Percentiles rank a stretch among this genome's conserved stretches.
Evolutionary conservation across 2,113 vertebrate species (phyloP).

Genomic region (Brachypodius melanocephalos): DNA sequence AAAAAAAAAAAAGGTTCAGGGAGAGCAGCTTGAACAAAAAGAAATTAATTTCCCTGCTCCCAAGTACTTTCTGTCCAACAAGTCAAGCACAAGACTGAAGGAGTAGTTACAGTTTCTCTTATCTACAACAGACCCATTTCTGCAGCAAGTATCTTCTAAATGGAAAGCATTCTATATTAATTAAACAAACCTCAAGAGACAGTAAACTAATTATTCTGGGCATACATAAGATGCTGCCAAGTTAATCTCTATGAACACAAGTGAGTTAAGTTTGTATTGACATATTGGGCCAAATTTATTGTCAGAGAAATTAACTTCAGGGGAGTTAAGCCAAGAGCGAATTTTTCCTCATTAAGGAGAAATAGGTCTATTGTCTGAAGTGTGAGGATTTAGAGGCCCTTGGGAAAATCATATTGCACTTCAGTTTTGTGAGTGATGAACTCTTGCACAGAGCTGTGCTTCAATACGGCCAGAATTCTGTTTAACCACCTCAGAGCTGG

Average conservation of each 20-base stretch:
- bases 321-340: neutral
- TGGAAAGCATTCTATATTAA: slow-evolving; percentile 48
- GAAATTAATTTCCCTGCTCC: neutral
- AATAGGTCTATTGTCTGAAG: neutral
- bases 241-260: slow-evolving; percentile 56
- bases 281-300: slow-evolving; percentile 50
- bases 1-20: neutral
- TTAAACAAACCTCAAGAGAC: slow-evolving; percentile 45
- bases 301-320: slow-evolving; percentile 24
- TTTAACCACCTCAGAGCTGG: neutral
- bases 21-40: neutral
- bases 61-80: neutral
- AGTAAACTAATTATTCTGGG: slow-evolving; percentile 57
- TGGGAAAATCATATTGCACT: neutral
- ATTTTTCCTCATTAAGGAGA: slow-evolving; percentile 15
- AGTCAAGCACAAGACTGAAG: neutral
- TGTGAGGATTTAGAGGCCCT: neutral
- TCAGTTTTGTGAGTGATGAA: neutral
- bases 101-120: neutral
- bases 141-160: slow-evolving; percentile 30
- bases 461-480: neutral
- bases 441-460: neutral
- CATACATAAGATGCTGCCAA: slow-evolving; percentile 26
- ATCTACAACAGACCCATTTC: slow-evolving; percentile 16
- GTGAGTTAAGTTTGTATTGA: slow-evolving; percentile 36